Percentiles rank a stretch among this genome's conserved stretches.
Evolutionary conservation across 2,113 vertebrate species (phyloP).

Genomic region (western clawed frog (Xenopus tropicalis)): UCB_Xtro_10.0 CM004447.2:6848501-6849000

Average conservation of each 20-base stretch:
- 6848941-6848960: not conserved
- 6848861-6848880: slow-evolving; percentile 38
- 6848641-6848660: slow-evolving; percentile 48
- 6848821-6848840: slow-evolving; percentile 54
- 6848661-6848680: slow-evolving; percentile 49
- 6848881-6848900: slow-evolving; percentile 49
- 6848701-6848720: slow-evolving; percentile 53
- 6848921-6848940: slow-evolving; percentile 43
- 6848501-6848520: too few species aligned
- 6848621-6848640: not conserved
- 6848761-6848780: slow-evolving; percentile 49
- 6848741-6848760: slow-evolving; percentile 50
- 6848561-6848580: not conserved
- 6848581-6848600: not conserved
- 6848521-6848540: too few species aligned
- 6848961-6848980: not conserved
- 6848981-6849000: not conserved
- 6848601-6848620: slow-evolving; percentile 23
- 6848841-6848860: slow-evolving; percentile 48
- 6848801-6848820: slow-evolving; percentile 45
- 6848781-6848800: slow-evolving; percentile 57
- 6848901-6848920: slow-evolving; percentile 42
- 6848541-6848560: too few species aligned
- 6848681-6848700: slow-evolving; percentile 48
- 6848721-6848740: slow-evolving; percentile 50